Conservation (phyloP, 2,888 invertebrate species). For the Graphium colonna region DNA sequence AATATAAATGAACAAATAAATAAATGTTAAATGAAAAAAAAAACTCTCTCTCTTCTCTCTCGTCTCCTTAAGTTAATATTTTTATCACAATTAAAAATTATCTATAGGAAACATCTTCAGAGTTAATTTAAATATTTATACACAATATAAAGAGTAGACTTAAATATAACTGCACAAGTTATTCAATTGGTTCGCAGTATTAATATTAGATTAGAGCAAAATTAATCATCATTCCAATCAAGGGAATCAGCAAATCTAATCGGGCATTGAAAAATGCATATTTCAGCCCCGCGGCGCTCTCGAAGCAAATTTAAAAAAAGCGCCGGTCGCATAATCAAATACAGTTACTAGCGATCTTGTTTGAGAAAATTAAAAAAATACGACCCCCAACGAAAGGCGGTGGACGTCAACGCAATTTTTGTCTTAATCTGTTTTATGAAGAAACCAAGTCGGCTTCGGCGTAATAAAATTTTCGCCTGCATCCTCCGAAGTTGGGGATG, state of each 20-base stretch:
- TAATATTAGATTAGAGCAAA: background rate
- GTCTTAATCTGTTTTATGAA: constrained; percentile 72
- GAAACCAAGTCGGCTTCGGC: constrained; percentile 47
- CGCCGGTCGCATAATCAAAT: constrained; percentile 66
- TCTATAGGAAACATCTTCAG: no score
- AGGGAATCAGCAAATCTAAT: constrained; percentile 22
- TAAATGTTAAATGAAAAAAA: no score
- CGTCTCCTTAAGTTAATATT: no score
- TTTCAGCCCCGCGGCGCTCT: constrained; percentile 39
- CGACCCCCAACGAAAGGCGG: constrained; percentile 46
- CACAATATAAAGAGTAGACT: background rate
- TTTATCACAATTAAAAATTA: no score
- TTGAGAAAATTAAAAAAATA: constrained; percentile 77
- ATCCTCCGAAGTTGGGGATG: constrained; percentile 22
- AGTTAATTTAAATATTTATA: constrained; percentile 12
- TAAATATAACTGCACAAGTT: no score
- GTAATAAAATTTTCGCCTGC: constrained; percentile 56
- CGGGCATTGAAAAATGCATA: constrained; percentile 31
- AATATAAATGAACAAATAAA: no score
- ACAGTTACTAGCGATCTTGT: constrained; percentile 53
- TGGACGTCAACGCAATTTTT: constrained; percentile 73
- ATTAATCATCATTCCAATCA: background rate
- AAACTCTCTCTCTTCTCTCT: no score
- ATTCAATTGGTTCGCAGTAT: no score
- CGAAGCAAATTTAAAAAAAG: constrained; percentile 64